Conservation (phyloP, 2,797 vertebrate species). For the Acanthurus leucopareius region DNA sequence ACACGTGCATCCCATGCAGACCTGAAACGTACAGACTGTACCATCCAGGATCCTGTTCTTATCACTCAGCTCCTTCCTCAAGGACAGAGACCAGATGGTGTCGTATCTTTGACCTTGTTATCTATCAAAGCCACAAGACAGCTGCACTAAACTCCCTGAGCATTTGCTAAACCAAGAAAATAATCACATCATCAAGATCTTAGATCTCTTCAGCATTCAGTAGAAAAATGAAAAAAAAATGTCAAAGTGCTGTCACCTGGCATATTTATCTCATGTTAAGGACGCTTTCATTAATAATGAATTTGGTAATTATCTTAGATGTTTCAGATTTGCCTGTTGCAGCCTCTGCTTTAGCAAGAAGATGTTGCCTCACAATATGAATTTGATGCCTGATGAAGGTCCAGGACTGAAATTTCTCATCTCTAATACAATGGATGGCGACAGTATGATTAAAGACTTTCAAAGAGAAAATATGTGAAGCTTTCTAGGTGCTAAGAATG, state of each 20-base stretch:
- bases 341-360: background rate
- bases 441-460: too few species aligned
- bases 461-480: background rate
- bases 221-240: too few species aligned
- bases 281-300: background rate
- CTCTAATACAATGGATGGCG: too few species aligned
- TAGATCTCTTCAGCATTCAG: background rate
- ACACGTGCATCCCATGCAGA: conserved; percentile 10
- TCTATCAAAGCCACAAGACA: conserved; percentile 46
- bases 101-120: conserved; percentile 73
- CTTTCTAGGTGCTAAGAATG: background rate
- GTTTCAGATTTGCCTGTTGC: conserved; percentile 1
- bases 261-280: background rate
- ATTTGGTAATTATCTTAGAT: background rate
- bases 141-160: conserved; percentile 14
- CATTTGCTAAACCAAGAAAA: conserved; percentile 22
- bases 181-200: background rate
- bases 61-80: conserved; percentile 43
- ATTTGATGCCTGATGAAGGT: too few species aligned
- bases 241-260: background rate
- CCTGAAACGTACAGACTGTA: conserved; percentile 15
- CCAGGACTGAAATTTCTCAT: too few species aligned
- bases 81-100: conserved; percentile 65
- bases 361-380: too few species aligned
- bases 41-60: conserved; percentile 26